These are phyloP conservation scores for Pelochelys cantorii DNA, from an alignment of 2,797 vertebrate genomes.

Conservation along the genomic window DNA sequence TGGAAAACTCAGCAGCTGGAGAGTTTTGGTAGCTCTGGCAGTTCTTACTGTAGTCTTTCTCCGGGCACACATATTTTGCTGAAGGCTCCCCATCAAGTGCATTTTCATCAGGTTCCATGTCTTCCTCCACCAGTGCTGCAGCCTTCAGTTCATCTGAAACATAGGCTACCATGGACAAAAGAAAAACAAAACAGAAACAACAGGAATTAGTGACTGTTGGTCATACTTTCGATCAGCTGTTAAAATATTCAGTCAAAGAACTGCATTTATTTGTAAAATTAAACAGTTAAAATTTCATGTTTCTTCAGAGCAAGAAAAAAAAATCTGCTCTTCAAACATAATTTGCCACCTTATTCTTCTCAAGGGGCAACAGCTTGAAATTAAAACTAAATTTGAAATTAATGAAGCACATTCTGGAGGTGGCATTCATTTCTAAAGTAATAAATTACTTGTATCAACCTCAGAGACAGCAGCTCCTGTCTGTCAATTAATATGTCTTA, in stretches of 20 bases:
- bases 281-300: conserved; percentile 88
- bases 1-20: conserved; percentile 93
- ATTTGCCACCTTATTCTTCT: conserved; percentile 99
- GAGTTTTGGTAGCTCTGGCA: conserved; percentile 92
- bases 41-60: conserved; percentile 92
- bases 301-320: conserved; percentile 87
- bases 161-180: conserved; percentile 86
- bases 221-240: conserved; percentile 54
- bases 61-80: conserved; percentile 91
- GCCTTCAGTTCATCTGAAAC: conserved; percentile 97
- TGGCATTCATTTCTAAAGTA: conserved; percentile 99
- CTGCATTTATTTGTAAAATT: conserved; percentile 85
- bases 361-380: conserved; percentile 99
- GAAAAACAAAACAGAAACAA: conserved; percentile 58
- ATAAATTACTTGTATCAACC: conserved; percentile 99
- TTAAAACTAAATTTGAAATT: conserved; percentile 99
- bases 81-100: conserved; percentile 90
- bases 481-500: conserved; percentile 99
- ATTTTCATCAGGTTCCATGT: conserved; percentile 90
- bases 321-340: conserved; percentile 97
- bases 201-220: conserved; percentile 72
- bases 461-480: conserved; percentile 99
- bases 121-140: conserved; percentile 93
- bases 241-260: conserved; percentile 73
- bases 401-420: conserved; percentile 99